Evolutionary conservation across 2,113 vertebrate species (phyloP).

Genomic region (Haemorhous mexicanus): DNA sequence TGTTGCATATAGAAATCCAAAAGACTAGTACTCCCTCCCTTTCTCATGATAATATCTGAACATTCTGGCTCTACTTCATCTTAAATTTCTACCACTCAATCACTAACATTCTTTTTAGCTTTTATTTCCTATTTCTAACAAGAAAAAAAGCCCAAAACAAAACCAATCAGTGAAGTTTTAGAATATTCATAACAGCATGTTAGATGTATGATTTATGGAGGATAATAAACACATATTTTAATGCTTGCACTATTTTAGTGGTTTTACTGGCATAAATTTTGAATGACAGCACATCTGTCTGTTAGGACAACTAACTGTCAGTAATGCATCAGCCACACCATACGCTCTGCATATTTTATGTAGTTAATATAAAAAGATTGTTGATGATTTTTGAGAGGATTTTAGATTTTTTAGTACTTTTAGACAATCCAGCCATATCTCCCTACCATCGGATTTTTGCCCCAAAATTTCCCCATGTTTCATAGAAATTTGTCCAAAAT

Average conservation of each 20-base stretch:
- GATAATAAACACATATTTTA: not conserved
- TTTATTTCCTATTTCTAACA: conserved; percentile 3
- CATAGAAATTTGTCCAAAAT: not conserved
- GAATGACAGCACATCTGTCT: not conserved
- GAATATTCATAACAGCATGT: not conserved
- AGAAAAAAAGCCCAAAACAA: not conserved
- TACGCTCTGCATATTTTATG: not conserved
- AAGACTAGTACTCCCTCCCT: not conserved
- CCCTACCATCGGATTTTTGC: not conserved
- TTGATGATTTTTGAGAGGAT: not conserved
- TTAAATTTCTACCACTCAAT: not conserved
- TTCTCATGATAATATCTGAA: conserved; percentile 19
- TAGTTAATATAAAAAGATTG: not conserved
- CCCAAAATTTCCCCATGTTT: not conserved
- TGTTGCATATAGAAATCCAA: not conserved
- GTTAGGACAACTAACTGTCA: not conserved
- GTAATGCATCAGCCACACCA: not conserved
- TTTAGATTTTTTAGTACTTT: not conserved
- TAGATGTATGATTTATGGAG: not conserved
- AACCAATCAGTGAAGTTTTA: not conserved
- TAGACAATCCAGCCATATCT: not conserved
- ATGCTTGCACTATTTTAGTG: not conserved
- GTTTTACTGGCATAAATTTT: not conserved
- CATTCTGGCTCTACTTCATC: not conserved
- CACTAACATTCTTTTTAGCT: not conserved